These are phyloP conservation scores for Oreochromis grahami DNA, from an alignment of 2,797 vertebrate genomes.

Conservation along the genomic window DNA sequence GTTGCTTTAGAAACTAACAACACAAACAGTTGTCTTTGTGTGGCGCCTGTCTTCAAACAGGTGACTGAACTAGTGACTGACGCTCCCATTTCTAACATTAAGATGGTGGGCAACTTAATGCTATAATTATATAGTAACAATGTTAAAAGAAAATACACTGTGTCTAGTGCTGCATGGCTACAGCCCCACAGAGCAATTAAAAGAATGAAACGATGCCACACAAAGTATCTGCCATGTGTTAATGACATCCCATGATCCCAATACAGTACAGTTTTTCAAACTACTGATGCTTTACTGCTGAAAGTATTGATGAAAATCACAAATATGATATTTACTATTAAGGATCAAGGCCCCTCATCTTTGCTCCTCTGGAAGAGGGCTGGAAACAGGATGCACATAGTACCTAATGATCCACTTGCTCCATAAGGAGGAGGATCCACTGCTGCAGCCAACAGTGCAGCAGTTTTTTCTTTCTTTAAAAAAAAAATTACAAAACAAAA, in stretches of 20 bases:
- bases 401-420: background rate
- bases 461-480: background rate
- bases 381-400: background rate
- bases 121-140: background rate
- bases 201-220: background rate
- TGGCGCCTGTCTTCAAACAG: background rate
- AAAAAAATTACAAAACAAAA: background rate
- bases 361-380: background rate
- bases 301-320: background rate
- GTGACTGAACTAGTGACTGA: background rate
- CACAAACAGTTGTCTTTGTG: background rate
- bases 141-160: background rate
- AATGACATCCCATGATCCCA: background rate
- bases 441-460: background rate
- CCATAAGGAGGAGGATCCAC: background rate
- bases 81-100: background rate
- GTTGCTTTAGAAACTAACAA: background rate
- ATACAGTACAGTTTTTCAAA: background rate
- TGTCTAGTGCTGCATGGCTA: background rate
- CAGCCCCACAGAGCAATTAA: background rate
- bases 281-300: background rate
- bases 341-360: background rate
- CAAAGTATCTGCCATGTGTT: background rate
- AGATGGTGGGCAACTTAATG: background rate
- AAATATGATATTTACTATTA: background rate